These are phyloP conservation scores for Drosophila obscura DNA, from an alignment of 1,140 invertebrate genomes.

Conservation along the genomic window DNA sequence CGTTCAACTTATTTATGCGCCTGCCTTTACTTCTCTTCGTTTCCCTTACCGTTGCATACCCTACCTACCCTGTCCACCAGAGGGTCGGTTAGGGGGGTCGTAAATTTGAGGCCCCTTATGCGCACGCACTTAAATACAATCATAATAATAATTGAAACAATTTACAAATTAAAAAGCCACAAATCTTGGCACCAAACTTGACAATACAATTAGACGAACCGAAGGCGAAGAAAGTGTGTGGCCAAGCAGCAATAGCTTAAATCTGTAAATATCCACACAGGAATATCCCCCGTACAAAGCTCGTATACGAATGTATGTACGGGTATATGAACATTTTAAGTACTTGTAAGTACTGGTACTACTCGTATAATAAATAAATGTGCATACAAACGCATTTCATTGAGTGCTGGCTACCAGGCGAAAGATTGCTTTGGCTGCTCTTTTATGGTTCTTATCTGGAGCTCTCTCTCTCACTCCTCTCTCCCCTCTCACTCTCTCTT, in stretches of 20 bases:
- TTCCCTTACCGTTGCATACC: slow-evolving; percentile 13
- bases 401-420: neutral
- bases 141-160: slow-evolving; percentile 83
- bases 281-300: slow-evolving; percentile 11
- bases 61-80: slow-evolving; percentile 20
- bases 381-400: slow-evolving; percentile 17
- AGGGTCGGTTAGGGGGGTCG: slow-evolving; percentile 49
- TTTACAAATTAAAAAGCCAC: slow-evolving; percentile 83
- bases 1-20: slow-evolving; percentile 80
- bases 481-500: slow-evolving; percentile 27
- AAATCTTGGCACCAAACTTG: slow-evolving; percentile 81
- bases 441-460: slow-evolving; percentile 35
- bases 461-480: slow-evolving; percentile 1
- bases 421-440: slow-evolving; percentile 33
- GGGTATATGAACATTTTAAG: too few relatives aligned
- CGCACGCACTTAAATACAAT: slow-evolving; percentile 82
- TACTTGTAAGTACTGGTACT: too few relatives aligned
- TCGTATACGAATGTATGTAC: too few relatives aligned
- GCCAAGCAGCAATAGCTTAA: slow-evolving; percentile 13
- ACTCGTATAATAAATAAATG: slow-evolving; percentile 8
- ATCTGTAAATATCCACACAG: slow-evolving; percentile 46
- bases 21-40: slow-evolving; percentile 25
- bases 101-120: slow-evolving; percentile 77
- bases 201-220: slow-evolving; percentile 72
- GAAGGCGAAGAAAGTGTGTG: slow-evolving; percentile 51